Evolutionary conservation across 2,888 invertebrate genomes (phyloP), one percentile per base, ranked within the genome.

Genomic region (Hirudinaria manillensis): DNA sequence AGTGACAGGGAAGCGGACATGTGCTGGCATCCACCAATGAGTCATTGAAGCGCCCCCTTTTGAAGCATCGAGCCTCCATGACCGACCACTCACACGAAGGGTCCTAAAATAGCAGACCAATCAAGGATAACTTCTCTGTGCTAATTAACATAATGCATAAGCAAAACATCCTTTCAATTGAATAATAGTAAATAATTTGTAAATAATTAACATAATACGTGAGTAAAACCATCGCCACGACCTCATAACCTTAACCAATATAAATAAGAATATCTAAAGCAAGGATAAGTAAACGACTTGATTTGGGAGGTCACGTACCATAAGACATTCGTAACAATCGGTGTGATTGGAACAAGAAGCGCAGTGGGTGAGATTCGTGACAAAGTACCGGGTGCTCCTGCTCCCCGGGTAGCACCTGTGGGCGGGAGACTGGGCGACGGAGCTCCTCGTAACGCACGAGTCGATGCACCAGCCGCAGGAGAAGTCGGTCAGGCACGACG

Each of bases 341-440:
- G 94, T 93, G 84, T 91, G 91, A 85, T 94, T 93, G 0, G 92
- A 91, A 83, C 96, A 96, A 81, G 92, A 91, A 16, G 92, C 90
- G 83, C 95, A 95, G 36, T 91, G 90, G 29, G 90, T n/a, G 1
- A 76, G 68, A 36, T 76, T 51, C 10, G 65, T 45, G 29, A 79
- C 68, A 19, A 79, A 77, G 53, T 75, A 68, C 36, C 55, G 45
- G 38, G 77, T 66, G 21, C 75, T 72, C 32, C 70, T 61, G 61
- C 24, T 24, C 76, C 29, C 74, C 68, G 16, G 29, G 32, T 24
- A 38, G 72, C 76, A 77, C 24, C 21, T 32, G 27, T 74, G 53
- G 51, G 21, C 21, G 83, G 73, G n/a, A 36, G 55, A 21, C 27
- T 36, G 51, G 3, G 68, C 70, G 6, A 73, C 73, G 38, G 21